Evolutionary conservation across 2,797 vertebrate species (phyloP).

Genomic region (Salmo trutta): DNA sequence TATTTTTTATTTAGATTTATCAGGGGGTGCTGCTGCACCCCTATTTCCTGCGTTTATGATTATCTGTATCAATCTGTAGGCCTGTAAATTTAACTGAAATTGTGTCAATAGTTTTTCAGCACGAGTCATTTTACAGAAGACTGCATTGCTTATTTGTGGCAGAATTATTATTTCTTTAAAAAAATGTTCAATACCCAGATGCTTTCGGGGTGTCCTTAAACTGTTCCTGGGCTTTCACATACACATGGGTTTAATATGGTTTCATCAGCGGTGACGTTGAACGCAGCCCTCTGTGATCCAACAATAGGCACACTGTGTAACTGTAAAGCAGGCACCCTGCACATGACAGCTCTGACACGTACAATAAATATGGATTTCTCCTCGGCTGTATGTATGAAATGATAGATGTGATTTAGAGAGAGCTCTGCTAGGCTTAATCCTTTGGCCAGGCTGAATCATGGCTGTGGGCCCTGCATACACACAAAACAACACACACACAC

Average conservation of each 20-base stretch:
- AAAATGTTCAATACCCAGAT: conserved; percentile 46
- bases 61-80: neutral
- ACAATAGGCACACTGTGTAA: conserved; percentile 67
- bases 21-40: too few species aligned
- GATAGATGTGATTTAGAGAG: conserved; percentile 73
- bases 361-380: conserved; percentile 73
- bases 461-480: neutral
- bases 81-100: neutral
- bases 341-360: conserved; percentile 75
- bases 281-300: conserved; percentile 45
- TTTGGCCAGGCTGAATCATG: conserved; percentile 28
- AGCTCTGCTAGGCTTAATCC: conserved; percentile 65
- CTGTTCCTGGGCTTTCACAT: conserved; percentile 32
- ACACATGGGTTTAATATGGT: conserved; percentile 64
- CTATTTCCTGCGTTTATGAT: neutral
- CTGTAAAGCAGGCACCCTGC: conserved; percentile 59
- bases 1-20: too few species aligned
- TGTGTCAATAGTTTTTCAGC: neutral
- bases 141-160: conserved; percentile 39
- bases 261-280: conserved; percentile 18
- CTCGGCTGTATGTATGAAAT: conserved; percentile 61
- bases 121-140: neutral
- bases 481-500: neutral
- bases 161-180: too few species aligned
- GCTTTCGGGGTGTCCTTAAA: conserved; percentile 50